Conservation (phyloP, 2,888 invertebrate species). For the Pecten maximus region DNA sequence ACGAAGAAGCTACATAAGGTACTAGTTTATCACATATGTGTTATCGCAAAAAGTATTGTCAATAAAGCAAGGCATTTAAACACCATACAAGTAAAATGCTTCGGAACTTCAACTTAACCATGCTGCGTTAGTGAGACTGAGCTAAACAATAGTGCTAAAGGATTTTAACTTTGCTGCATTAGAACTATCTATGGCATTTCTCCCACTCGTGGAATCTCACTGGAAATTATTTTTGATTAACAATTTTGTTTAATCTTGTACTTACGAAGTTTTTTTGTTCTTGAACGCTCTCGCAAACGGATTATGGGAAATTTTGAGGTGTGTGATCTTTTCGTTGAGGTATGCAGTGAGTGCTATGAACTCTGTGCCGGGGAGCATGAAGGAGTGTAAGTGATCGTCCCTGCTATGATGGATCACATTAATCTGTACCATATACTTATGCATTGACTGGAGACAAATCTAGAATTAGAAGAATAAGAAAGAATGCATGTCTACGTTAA, state of each 20-base stretch:
- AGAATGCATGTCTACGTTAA: too few species aligned
- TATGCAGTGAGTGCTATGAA: conserved; percentile 73
- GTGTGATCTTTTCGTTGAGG: conserved; percentile 68
- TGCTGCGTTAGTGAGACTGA: too few species aligned
- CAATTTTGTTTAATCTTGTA: not conserved
- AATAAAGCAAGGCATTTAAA: not conserved
- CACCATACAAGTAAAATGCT: not conserved
- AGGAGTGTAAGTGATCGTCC: conserved; percentile 21
- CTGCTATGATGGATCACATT: conserved; percentile 50
- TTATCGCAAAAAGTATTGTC: too few species aligned
- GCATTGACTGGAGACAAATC: conserved; percentile 72
- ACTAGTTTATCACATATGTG: not conserved
- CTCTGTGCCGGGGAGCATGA: conserved; percentile 63
- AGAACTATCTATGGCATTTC: not conserved
- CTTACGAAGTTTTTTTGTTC: not conserved
- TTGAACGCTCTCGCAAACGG: conserved; percentile 72
- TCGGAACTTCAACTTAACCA: too few species aligned
- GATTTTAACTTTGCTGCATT: too few species aligned
- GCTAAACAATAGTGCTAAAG: not conserved
- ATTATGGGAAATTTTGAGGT: conserved; percentile 72
- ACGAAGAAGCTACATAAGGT: not conserved
- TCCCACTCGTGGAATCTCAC: not conserved
- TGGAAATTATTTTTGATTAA: too few species aligned
- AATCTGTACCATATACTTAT: conserved; percentile 65
- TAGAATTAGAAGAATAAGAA: conserved; percentile 54